Evolutionary conservation across 2,113 vertebrate genomes (phyloP).

Genomic region (Hippolais icterina): DNA sequence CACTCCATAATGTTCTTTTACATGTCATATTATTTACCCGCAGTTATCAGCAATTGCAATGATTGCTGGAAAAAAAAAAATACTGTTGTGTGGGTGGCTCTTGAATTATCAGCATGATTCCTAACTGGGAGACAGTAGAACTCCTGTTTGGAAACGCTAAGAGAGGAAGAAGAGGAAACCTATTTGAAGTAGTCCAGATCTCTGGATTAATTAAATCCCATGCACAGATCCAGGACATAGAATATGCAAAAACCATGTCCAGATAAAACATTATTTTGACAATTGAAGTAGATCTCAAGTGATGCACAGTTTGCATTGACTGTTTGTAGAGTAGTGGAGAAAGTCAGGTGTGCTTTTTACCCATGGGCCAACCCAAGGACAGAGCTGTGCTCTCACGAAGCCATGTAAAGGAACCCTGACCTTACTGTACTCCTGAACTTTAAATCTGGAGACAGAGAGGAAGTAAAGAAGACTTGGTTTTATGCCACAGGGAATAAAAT

Average conservation of each 20-base stretch:
- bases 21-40: constrained; percentile 6
- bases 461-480: background rate
- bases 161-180: background rate
- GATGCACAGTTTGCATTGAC: background rate
- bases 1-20: background rate
- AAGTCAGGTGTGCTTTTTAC: background rate
- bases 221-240: background rate
- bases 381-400: background rate
- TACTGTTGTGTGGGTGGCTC: background rate
- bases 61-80: background rate
- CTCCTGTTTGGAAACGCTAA: background rate
- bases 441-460: background rate
- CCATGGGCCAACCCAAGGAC: background rate
- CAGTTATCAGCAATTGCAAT: background rate
- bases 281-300: background rate
- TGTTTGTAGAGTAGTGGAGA: background rate
- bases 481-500: background rate
- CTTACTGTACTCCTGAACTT: background rate
- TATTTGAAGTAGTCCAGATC: background rate
- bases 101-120: background rate
- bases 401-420: background rate
- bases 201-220: background rate
- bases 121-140: background rate
- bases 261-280: background rate
- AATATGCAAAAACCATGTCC: background rate